phyloP scores from a whole-genome alignment of 2,797 vertebrate genomes.

The Hydrocynus forskahlii region DNA sequence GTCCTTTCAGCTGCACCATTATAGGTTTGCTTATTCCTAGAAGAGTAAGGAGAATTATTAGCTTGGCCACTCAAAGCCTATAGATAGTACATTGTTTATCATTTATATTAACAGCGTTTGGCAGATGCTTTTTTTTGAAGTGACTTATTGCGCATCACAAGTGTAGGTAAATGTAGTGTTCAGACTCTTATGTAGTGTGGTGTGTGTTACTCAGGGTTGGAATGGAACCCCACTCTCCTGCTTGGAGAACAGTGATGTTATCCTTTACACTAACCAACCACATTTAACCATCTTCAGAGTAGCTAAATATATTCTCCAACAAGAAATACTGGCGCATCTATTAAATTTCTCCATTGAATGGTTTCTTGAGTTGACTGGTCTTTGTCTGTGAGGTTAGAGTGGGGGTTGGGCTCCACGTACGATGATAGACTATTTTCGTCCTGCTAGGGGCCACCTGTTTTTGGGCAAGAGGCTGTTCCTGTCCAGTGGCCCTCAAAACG shows the following conservation, averaged over 20 bases:
- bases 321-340: too few species aligned
- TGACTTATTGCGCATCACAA: too few species aligned
- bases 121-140: too few species aligned
- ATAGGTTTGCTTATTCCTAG: background rate
- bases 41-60: background rate
- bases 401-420: slow-evolving; percentile 35
- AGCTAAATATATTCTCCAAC: background rate
- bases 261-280: too few species aligned
- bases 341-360: background rate
- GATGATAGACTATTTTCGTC: slow-evolving; percentile 50
- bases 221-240: too few species aligned
- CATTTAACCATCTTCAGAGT: background rate
- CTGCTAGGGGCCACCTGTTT: slow-evolving; percentile 50
- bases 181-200: too few species aligned
- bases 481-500: slow-evolving; percentile 13
- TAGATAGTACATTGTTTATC: background rate
- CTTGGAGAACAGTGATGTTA: too few species aligned
- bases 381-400: slow-evolving; percentile 11
- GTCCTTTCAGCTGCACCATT: background rate
- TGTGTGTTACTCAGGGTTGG: too few species aligned
- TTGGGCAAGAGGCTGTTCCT: slow-evolving; percentile 24
- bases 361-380: slow-evolving; percentile 22
- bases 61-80: background rate
- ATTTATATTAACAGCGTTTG: background rate
- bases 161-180: too few species aligned